Base-by-base conservation (phyloP, 2,113 vertebrate genomes). In the Chaenocephalus aceratus region DNA sequence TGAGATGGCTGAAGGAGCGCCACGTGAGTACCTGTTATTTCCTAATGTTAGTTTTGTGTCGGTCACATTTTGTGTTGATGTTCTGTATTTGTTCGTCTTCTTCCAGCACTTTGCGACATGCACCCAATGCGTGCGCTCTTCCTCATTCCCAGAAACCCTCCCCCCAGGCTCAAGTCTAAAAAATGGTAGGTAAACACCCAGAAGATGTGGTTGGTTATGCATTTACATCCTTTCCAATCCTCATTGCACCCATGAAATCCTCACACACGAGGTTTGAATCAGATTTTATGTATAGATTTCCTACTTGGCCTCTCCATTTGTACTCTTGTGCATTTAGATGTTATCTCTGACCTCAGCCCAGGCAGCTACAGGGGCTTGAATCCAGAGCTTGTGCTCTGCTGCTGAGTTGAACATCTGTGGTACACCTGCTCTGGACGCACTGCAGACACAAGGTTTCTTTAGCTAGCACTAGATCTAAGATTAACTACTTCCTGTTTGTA, bases 81-180 rank as follows among this genome's bases (percentile, higher is more conserved):
- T 34, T 51, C 8, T 61, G 36, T 10, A 0, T 36, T 2, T 45
- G 46, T 71, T 21, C 6, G 0, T 75, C 15, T 23, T 66, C 34
- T 61, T 67, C 30, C 92, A 99, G 98, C 98, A 0, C 97, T 99
- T 82, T 99, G 98, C 84, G 98, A 99, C 94, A 99, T 99, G 98
- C 98, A 99, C 81, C 98, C 98, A 2, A 99, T 99, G 98, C 96
- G 98, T 93, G 98, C 98, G 0, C 96, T 99, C 86, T 99, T 99
- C 94, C 97, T 99, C 91, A 99, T 99, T 90, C 98, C 98, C 82
- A 96, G 98, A 94, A 99, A 99, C 88, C 98, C 98, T 89, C 98
- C 98, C 46, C 98, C 98, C 7, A 93, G 97, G 75, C 97, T 99
- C 91, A 99, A 99, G 93, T 99, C 98, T 71, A 99, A 99, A 94